Percentiles rank a stretch among this genome's conserved stretches.
Evolutionary conservation across 2,888 invertebrate species (phyloP).

Genomic region (Leucophenga maculata): DNA sequence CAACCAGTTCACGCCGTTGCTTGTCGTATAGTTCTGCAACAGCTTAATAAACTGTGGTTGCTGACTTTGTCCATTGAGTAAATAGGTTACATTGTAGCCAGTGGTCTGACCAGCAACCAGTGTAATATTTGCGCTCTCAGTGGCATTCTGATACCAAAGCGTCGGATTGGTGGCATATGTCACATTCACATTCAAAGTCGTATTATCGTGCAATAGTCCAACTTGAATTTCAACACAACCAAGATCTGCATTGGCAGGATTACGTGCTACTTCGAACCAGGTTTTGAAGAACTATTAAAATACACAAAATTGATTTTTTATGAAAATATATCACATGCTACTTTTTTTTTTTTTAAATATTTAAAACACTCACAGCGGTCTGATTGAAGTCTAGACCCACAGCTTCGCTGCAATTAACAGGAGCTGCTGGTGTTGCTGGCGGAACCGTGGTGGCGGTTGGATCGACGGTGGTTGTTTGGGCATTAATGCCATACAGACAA

Average conservation of each 20-base stretch:
- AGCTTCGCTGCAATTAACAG: neutral
- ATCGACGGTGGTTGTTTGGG: too few relatives aligned
- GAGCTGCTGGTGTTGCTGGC: too few relatives aligned
- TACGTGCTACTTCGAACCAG: constrained; percentile 59
- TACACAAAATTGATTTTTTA: too few relatives aligned
- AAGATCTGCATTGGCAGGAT: constrained; percentile 45
- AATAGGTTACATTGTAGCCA: constrained; percentile 45
- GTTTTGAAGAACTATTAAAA: neutral
- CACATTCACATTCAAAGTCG: constrained; percentile 36
- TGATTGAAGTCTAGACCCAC: neutral
- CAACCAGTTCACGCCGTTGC: constrained; percentile 36
- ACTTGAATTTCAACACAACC: constrained; percentile 37
- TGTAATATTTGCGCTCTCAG: constrained; percentile 35
- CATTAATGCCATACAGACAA: too few relatives aligned
- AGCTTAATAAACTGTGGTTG: constrained; percentile 37
- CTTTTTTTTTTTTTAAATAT: too few relatives aligned
- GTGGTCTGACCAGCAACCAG: neutral
- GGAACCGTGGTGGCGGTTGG: too few relatives aligned
- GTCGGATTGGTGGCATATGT: constrained; percentile 31
- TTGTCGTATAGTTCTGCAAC: constrained; percentile 21
- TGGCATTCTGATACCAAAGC: constrained; percentile 17
- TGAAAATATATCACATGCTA: too few relatives aligned
- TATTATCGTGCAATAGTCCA: constrained; percentile 29
- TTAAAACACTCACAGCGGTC: neutral
- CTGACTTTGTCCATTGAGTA: neutral